Evolutionary conservation across 2,797 vertebrate species (phyloP).

Genomic region (Cichlasoma orientale): DNA sequence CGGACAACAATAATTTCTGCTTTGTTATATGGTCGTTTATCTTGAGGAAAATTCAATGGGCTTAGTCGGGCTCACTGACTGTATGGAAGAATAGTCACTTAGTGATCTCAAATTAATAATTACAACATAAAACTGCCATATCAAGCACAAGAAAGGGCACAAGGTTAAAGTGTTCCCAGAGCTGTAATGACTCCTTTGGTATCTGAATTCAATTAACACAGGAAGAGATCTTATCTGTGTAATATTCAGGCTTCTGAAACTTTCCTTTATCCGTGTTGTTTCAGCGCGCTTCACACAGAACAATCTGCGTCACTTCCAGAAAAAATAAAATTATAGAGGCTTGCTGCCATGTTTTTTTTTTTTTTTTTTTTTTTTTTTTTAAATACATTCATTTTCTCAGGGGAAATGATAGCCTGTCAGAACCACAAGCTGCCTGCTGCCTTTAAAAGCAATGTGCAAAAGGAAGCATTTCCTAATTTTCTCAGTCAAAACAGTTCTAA

Average conservation of each 20-base stretch:
- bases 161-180: slow-evolving; percentile 52
- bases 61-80: background rate
- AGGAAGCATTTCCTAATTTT: slow-evolving; percentile 47
- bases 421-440: slow-evolving; percentile 43
- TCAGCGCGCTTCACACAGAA: slow-evolving; percentile 61
- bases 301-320: slow-evolving; percentile 49
- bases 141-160: slow-evolving; percentile 31
- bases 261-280: slow-evolving; percentile 72
- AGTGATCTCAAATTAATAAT: slow-evolving; percentile 16
- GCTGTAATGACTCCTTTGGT: slow-evolving; percentile 42
- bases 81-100: background rate
- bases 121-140: slow-evolving; percentile 10
- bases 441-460: slow-evolving; percentile 35
- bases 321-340: slow-evolving; percentile 46
- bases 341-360: slow-evolving; percentile 43
- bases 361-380: slow-evolving; percentile 32
- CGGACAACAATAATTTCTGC: background rate
- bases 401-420: slow-evolving; percentile 69
- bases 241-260: slow-evolving; percentile 68
- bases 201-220: slow-evolving; percentile 75
- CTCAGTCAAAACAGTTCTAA: slow-evolving; percentile 40
- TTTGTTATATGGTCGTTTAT: rapidly evolving
- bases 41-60: background rate
- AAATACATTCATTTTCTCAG: slow-evolving; percentile 66
- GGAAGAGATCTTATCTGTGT: slow-evolving; percentile 76